Base-by-base conservation (phyloP, 1,140 invertebrate species). In the Drosophila arawakana region DNA sequence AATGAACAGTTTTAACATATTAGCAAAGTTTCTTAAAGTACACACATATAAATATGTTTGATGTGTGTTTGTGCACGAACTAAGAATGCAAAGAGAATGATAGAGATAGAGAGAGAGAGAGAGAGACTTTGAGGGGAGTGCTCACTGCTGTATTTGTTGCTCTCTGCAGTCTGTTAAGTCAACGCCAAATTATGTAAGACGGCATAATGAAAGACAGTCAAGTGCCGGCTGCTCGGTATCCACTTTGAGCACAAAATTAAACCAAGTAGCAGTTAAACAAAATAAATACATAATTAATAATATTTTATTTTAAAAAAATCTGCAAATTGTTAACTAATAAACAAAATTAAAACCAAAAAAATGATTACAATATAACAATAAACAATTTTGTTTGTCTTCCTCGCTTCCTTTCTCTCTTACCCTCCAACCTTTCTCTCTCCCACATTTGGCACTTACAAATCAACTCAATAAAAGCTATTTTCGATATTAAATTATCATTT, bases 1-100 rank as follows among this genome's bases (percentile, higher is more conserved):
- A 89, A 89, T 89, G 84, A 89, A 89, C 84, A 89, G 84, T 89
- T 89, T 89, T 89, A 89, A 89, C 84, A 89, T 89, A 89, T 89
- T 89, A 89, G 84, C 78, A 89, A 89, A 89, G 84, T 89, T 89
- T 89, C 85, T 76, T 81, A 88, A 89, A 89, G 85, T 89, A 89
- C 85, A 88, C 85, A 88, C 70, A 76, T 61, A 75, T 76, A 89
- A 89, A 88, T 88, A 88, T 89, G 78, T 89, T 89, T 88, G 80
- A 89, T 88, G 84, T 84, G 82, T 76, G 73, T 72, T 54, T 66
- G 47, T 54, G 49, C 57, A 39, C 39, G 44, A 65, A 52, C 55
- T 41, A 30, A 30, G 69, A 46, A 43, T 49, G 18, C 25, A n/a
- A n/a, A 43, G 13, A 43, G 41, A n/a, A 11, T 4, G n/a, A 43